A percentile compares a stretch with the other conserved stretches of the same genome.
phyloP scores from a whole-genome alignment of 2,888 invertebrate species.

The Neria commutata region DNA sequence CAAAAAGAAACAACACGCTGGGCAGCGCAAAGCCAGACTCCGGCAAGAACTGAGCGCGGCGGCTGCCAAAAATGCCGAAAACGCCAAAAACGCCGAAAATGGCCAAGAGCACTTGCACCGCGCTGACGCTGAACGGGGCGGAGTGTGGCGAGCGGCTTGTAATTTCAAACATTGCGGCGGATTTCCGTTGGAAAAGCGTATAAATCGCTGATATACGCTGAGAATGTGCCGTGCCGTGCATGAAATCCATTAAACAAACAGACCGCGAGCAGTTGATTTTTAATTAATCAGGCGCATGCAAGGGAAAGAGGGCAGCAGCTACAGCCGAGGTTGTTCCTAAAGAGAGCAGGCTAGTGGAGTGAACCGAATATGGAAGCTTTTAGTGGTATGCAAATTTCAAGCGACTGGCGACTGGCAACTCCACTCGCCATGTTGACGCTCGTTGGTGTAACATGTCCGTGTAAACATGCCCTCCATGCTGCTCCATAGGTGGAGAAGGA shows the following conservation, averaged over 20 bases:
- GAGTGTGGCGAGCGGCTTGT: background rate
- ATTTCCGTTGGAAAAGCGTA: conserved; percentile 50
- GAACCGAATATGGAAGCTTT: no score
- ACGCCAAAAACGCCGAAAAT: no score
- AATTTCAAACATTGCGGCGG: conserved; percentile 46
- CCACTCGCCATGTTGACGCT: no score
- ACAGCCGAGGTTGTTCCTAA: no score
- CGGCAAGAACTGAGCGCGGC: background rate
- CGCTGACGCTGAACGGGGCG: background rate
- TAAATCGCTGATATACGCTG: conserved; percentile 43
- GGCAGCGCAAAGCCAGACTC: background rate
- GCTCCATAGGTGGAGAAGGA: no score
- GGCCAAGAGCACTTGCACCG: no score
- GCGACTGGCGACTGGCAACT: no score
- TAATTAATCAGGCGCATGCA: conserved; percentile 61
- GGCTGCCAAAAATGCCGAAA: background rate
- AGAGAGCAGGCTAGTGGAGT: no score
- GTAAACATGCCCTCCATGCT: no score
- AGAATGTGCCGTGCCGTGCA: conserved; percentile 48
- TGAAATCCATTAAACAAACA: conserved; percentile 63
- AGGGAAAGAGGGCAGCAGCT: no score
- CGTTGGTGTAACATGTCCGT: no score
- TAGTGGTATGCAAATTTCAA: no score
- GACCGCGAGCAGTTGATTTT: conserved; percentile 62
- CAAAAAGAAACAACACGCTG: background rate